These are phyloP conservation scores for Vandiemenella viatica DNA, from an alignment of 2,888 invertebrate species.

Conservation along the genomic window DNA sequence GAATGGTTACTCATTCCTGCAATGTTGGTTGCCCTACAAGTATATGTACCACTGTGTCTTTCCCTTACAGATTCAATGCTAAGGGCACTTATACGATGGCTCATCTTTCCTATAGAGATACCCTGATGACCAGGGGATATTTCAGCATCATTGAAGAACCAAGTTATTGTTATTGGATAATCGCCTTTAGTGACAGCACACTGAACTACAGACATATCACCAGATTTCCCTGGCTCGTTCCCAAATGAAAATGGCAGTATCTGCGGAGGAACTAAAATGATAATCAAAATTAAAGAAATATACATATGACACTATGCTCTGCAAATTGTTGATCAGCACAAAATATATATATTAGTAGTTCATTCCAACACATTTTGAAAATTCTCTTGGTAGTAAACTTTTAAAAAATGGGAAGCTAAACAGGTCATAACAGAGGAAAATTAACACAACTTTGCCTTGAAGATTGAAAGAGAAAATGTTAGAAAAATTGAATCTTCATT, in stretches of 20 bases:
- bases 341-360: no score
- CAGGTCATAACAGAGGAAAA: no score
- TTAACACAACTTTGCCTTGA: no score
- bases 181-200: conserved; percentile 54
- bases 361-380: no score
- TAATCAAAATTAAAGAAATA: neutral
- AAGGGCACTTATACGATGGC: conserved; percentile 46
- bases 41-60: conserved; percentile 54
- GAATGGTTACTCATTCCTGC: conserved; percentile 36
- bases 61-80: conserved; percentile 47
- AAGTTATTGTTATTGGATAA: conserved; percentile 52
- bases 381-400: no score
- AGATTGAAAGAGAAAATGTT: no score
- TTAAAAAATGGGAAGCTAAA: no score
- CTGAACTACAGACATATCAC: conserved; percentile 44
- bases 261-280: conserved; percentile 28
- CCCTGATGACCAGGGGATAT: conserved; percentile 37
- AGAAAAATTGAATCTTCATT: no score
- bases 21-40: conserved; percentile 45
- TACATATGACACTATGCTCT: neutral
- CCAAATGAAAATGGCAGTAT: conserved; percentile 38
- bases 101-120: conserved; percentile 47
- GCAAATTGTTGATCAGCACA: no score
- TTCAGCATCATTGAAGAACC: conserved; percentile 51
- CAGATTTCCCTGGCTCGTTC: conserved; percentile 45